Base-by-base conservation (phyloP, 2,888 invertebrate genomes). In the Morpho helenor region DNA sequence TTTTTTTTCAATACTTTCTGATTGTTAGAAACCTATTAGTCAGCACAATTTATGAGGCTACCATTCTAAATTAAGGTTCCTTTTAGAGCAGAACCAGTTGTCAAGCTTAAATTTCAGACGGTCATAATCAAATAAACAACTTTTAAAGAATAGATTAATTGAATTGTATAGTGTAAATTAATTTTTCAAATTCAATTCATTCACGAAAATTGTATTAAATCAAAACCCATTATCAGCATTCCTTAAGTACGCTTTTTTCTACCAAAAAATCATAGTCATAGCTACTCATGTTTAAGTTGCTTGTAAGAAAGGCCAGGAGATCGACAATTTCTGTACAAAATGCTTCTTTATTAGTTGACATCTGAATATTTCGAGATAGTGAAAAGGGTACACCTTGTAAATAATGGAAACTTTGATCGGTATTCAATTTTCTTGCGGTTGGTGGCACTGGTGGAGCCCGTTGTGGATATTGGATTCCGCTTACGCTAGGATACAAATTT, bases 361-460 rank as follows among this genome's bases (percentile, higher is more conserved):
- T 79, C 68, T 89, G 82, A 7, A 93, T 75, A 50, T 88, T 85
- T 61, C 84, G 84, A 2, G 87, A 87, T 63, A 93, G 68, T 16
- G 85, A 76, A 66, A 93, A 93, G 0, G 93, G 93, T 0, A 93
- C 92, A 43, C 90, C 91, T 68, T 87, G 91, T 7, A 93, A 73
- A 63, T 92, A 92, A 71, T 89, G 87, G 62, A 90, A 87, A 5
- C 76, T 74, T 4, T 74, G 79, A 45, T 88, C 89, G 49, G 74
- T 65, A 7, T 66, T 62, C 9, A 52, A 16, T 23, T 42, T 64
- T 52, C 69, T 73, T 2, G 68, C 67, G 3, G 69, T 63, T 0
- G 87, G 86, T 0, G 77, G 70, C 2, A 77, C 72, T 0, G 87
- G 88, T 1, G 87, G 86, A 7, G 84, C 84, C 44, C 86, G 74